These are phyloP conservation scores for Cylas formicarius DNA, from an alignment of 1,140 invertebrate genomes.

Conservation along the genomic window DNA sequence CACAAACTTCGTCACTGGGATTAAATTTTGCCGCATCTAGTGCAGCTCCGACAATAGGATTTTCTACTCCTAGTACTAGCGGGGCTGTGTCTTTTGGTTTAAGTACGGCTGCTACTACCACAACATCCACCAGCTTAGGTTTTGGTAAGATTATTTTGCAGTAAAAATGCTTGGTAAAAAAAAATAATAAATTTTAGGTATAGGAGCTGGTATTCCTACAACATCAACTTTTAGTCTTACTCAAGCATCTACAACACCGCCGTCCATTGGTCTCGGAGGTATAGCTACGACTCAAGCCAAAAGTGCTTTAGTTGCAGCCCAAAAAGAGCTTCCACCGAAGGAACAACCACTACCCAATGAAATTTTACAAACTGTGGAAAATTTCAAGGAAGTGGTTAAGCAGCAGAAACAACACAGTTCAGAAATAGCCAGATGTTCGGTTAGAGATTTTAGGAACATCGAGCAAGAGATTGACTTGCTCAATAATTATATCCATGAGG, in stretches of 20 bases:
- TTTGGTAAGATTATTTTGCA: constrained; percentile 5
- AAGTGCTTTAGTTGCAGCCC: constrained; percentile 41
- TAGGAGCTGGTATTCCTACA: constrained; percentile 5
- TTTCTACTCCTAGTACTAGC: constrained; percentile 2
- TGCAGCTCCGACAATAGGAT: constrained; percentile 7
- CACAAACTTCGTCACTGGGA: constrained; percentile 16
- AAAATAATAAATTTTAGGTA: constrained; percentile 5
- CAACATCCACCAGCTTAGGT: constrained; percentile 6
- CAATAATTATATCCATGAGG: constrained; percentile 42
- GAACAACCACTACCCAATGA: constrained; percentile 68
- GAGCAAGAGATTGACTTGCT: constrained; percentile 36
- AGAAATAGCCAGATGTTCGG: constrained; percentile 61
- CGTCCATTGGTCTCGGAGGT: constrained; percentile 55
- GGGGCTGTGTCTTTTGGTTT: constrained; percentile 8
- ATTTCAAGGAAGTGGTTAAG: constrained; percentile 72
- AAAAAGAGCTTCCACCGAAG: constrained; percentile 56
- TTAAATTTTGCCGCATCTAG: constrained; percentile 22
- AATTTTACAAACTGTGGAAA: constrained; percentile 44
- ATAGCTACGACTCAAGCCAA: constrained; percentile 52
- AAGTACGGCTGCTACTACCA: constrained; percentile 1
- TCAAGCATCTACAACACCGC: constrained; percentile 34
- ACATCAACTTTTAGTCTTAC: constrained; percentile 23
- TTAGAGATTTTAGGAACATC: constrained; percentile 36
- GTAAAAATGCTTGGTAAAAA: constrained; percentile 13
- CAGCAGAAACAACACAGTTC: constrained; percentile 72